Evolutionary conservation across 1,140 invertebrate genomes (phyloP), one percentile per base, ranked within the genome.

Genomic region (Daktulosphaira vitifoliae): DNA sequence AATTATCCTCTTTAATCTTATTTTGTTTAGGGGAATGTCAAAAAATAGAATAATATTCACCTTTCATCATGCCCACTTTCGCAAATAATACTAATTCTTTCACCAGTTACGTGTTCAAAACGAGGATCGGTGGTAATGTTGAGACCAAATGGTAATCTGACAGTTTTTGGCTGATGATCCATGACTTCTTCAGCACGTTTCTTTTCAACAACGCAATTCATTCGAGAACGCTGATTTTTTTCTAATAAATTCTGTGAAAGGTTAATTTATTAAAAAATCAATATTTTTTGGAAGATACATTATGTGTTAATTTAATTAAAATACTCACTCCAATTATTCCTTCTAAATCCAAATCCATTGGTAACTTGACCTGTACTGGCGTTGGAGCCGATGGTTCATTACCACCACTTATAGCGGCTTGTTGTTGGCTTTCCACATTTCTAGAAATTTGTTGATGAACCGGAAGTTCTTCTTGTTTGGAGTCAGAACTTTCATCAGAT

Each of bases 141-240:
- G 4, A 76, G 68, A 67, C 85, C 84, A 70, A 85, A 84, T 6
- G 84, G 84, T 62, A 85, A 74, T 9, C 77, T 72, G 16, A 84
- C 74, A 13, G 78, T 82, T 72, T 83, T 83, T 0, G 83, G 77
- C 77, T 86, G 82, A 74, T 87, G 78, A 73, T 90, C 86, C 73
- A 89, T 80, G 66, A 88, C 76, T 77, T 90, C 83, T 78, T 90
- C 89, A 39, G 89, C 85, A 69, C 82, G 82, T 69, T 87, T 84
- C 70, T 87, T 86, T 72, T 92, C 89, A 23, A 92, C 87, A 1
- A 92, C 83, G 72, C 90, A 92, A 73, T 91, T 92, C 82, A 92
- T 89, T 74, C 86, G 82, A 7, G 83, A 83, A 71, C 81, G 78
- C 73, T 86, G 84, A 73, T 87, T 88, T 72, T 85, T 85, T 65